Base-by-base conservation (phyloP, 2,113 vertebrate species). In the Gymnogyps californianus region DNA sequence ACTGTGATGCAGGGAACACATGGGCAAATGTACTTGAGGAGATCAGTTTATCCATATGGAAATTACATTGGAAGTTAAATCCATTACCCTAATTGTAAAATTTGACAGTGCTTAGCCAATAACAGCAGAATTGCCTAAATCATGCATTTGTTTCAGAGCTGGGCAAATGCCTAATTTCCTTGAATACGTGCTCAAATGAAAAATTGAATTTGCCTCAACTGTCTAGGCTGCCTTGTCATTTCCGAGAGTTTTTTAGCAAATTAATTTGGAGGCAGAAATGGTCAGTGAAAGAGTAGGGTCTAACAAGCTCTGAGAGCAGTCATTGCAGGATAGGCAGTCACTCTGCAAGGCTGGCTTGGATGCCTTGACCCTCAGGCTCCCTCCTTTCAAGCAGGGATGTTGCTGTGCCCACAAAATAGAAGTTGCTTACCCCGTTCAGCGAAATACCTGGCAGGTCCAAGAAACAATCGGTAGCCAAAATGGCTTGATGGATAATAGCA, bases 31-130 rank as follows among this genome's bases (percentile, higher is more conserved):
- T 80, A 74, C 84, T 96, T 32, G 59, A 88, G 38, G 38, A 91
- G 84, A 96, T 94, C 66, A 47, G 52, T 91, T 95, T 93, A 95
- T 96, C 87, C 91, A 46, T 93, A 95, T 89, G 89, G 91, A 96
- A 90, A 96, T 94, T 22, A 82, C 66, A 34, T 17, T 74, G 81
- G 75, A 88, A 91, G 84, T 91, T 92, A 93, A 94, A 96, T 91
- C 95, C 82, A 94, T 96, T 95, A 94, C 75, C 46, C 78, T 97
- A 93, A 96, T 86, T 74, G 89, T 93, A 90, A 91, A 93, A 95
- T 88, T 96, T 0, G 10, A 64, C 87, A 59, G 82, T 82, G 40
- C 94, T 97, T 90, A 87, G 76, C 84, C 89, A 77, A 29, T 93
- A 95, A 93, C 55, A 70, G n/a, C 15, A 2, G 66, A 66, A 64